Percentiles rank a stretch among this genome's conserved stretches.
Conservation (phyloP, 1,140 invertebrate genomes). For the Drosophila mauritiana region DNA sequence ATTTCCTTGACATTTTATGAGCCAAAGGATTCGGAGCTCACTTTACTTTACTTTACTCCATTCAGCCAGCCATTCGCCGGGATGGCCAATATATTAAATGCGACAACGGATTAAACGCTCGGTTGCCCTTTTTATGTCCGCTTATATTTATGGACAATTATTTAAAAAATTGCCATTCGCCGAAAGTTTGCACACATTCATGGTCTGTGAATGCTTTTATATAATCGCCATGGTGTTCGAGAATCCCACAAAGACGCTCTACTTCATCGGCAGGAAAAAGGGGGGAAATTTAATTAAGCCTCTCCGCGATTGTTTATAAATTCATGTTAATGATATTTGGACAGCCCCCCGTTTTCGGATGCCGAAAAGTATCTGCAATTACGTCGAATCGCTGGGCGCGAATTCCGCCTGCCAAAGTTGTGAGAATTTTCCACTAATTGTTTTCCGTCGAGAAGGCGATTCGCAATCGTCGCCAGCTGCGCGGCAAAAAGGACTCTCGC, state of each 20-base stretch:
- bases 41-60: constrained; percentile 50
- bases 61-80: constrained; percentile 11
- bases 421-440: constrained; percentile 78
- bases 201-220: constrained; percentile 60
- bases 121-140: constrained; percentile 62
- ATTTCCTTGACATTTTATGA: constrained; percentile 69
- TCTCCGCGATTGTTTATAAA: constrained; percentile 78
- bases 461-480: constrained; percentile 63
- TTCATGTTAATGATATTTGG: constrained; percentile 82
- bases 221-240: neutral
- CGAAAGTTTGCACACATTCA: constrained; percentile 54
- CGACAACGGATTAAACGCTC: constrained; percentile 76
- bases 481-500: constrained; percentile 29
- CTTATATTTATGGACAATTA: constrained; percentile 77
- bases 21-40: constrained; percentile 57
- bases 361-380: constrained; percentile 74
- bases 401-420: constrained; percentile 50
- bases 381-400: constrained; percentile 63
- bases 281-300: constrained; percentile 75
- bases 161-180: constrained; percentile 54
- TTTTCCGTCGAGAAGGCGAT: constrained; percentile 45
- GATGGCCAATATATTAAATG: constrained; percentile 66
- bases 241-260: neutral
- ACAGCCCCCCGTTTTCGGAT: constrained; percentile 10
- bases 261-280: neutral